Evolutionary conservation across 2,888 invertebrate genomes (phyloP).

Genomic region (Oxystoma pomonae): DNA sequence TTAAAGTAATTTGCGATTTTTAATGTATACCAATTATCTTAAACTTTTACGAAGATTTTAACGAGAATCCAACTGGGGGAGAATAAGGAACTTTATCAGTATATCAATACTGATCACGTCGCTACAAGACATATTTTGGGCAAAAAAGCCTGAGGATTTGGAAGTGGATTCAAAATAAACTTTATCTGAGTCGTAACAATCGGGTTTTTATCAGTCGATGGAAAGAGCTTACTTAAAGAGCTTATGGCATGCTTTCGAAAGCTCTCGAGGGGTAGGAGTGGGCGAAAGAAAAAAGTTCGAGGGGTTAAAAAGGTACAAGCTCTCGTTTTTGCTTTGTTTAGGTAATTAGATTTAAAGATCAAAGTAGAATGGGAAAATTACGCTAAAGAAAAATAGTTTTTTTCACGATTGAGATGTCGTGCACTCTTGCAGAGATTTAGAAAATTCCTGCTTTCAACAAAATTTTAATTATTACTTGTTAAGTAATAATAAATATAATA

Average conservation of each 20-base stretch:
- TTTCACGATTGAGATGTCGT: no score
- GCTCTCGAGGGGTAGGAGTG: background rate
- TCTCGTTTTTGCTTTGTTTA: background rate
- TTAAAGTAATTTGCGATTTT: no score
- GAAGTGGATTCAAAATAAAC: slow-evolving; percentile 27
- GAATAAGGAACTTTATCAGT: background rate
- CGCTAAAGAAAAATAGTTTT: no score
- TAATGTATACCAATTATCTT: no score
- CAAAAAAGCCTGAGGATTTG: slow-evolving; percentile 20
- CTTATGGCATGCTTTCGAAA: slow-evolving; percentile 9
- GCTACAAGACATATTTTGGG: slow-evolving; percentile 25
- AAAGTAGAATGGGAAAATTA: no score
- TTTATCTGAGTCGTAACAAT: slow-evolving; percentile 27
- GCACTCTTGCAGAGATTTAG: no score
- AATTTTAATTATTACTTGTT: no score
- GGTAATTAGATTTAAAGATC: no score
- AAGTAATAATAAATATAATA: no score
- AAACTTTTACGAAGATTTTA: no score
- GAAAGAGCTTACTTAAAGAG: slow-evolving; percentile 23
- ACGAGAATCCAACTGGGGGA: background rate
- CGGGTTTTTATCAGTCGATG: slow-evolving; percentile 28
- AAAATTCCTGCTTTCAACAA: no score
- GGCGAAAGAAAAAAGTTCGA: background rate
- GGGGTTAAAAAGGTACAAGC: background rate
- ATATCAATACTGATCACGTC: background rate